Base-by-base conservation (phyloP, 2,797 vertebrate species). In the Cuniculus paca region DNA sequence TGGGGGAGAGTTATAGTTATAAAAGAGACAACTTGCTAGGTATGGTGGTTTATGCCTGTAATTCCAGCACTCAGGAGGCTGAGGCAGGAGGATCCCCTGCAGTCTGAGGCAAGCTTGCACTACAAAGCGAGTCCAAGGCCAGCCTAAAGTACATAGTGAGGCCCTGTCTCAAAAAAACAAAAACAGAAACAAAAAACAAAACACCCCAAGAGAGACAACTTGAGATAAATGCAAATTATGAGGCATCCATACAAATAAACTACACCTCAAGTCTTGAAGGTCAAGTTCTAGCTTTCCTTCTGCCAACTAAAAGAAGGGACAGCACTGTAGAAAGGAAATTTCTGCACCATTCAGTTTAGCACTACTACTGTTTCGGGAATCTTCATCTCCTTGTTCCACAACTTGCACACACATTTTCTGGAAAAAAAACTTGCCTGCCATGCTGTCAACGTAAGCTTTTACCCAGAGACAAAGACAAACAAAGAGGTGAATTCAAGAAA, bases 401-500 rank as follows among this genome's bases (percentile, higher is more conserved):
- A 92, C 48, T 90, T 34, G 90, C 2, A 63, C 36, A 95, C 61
- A 78, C 19, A 16, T 24, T 16, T 79, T 56, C 36, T 19, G n/a
- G n/a, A 4, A 16, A 6, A 26, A 74, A 42, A 6, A 42, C 11
- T 42, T 77, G 56, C 31, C 31, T 60, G 70, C 80, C 45, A 75
- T 52, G 39, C 42, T 75, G 68, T 61, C 78, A 78, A 86, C 11
- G 77, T 24, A 91, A 65, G 17, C 65, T 74, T 88, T 72, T 54
- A 72, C 28, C 42, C 3, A 28, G 22, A 75, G 63, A 54, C 83
- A 52, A 36, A 61, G 54, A 87, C 13, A 14, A 90, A 91, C 36
- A 72, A 79, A 95, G 9, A 90, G n/a, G 56, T 45, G 81, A 91
- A 79, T 77, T 94, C 78, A 79, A 78, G 61, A 6, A 87, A 48